A percentile compares a stretch with the other conserved stretches of the same genome.
Evolutionary conservation across 2,797 vertebrate species (phyloP).

Genomic region (Allenopithecus nigroviridis): DNA sequence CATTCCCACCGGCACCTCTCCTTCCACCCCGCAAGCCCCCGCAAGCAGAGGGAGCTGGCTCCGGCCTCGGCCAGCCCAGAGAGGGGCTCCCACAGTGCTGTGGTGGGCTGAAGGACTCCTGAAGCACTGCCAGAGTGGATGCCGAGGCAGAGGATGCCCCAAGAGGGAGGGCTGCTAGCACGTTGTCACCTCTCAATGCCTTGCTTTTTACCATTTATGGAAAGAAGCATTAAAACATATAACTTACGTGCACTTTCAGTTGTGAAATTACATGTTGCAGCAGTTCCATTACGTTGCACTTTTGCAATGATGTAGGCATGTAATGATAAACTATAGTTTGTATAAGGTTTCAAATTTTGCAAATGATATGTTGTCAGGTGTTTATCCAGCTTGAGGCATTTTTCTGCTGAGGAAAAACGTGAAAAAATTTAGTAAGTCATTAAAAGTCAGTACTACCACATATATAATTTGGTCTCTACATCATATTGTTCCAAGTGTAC

Average conservation of each 20-base stretch:
- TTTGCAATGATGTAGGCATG: rapidly evolving
- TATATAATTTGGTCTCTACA: neutral
- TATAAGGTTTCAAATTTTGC: rapidly evolving
- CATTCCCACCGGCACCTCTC: too few relatives aligned
- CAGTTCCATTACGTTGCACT: rapidly evolving
- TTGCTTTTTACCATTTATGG: too few relatives aligned
- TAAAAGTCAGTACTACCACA: neutral
- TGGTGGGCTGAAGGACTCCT: too few relatives aligned
- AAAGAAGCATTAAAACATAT: neutral
- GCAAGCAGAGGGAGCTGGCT: too few relatives aligned
- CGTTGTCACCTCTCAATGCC: too few relatives aligned
- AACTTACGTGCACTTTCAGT: neutral
- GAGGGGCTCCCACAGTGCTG: too few relatives aligned
- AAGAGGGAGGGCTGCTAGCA: too few relatives aligned
- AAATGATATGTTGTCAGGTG: rapidly evolving
- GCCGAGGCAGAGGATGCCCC: too few relatives aligned
- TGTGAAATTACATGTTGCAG: rapidly evolving
- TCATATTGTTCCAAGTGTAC: neutral
- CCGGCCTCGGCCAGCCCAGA: too few relatives aligned
- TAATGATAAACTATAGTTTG: rapidly evolving
- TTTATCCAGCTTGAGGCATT: rapidly evolving
- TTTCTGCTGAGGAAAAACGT: neutral
- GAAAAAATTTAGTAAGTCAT: neutral
- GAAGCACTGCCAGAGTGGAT: too few relatives aligned
- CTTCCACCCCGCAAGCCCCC: too few relatives aligned